Percentiles rank a stretch among this genome's conserved stretches.
Evolutionary conservation across 37 sponge, comb jelly and placozoan species (phyloP).

Genomic region (Chondrilla cf. caribensis): DNA sequence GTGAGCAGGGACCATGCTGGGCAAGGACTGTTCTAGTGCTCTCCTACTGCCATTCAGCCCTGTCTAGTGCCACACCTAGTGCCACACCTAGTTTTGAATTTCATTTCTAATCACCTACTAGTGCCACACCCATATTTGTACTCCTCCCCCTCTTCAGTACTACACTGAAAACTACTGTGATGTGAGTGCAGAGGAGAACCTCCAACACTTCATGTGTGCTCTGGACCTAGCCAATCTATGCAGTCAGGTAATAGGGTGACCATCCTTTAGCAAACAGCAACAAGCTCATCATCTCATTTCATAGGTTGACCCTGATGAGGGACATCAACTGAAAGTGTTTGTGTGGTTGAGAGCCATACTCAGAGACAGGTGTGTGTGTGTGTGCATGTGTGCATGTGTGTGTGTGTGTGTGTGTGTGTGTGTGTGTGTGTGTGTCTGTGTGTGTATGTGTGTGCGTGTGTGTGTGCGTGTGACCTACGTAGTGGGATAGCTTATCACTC

Average conservation of each 20-base stretch:
- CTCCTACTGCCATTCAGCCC: too few species aligned
- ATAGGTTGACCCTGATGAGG: not conserved
- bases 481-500: too few species aligned
- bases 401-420: not conserved
- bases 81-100: not conserved
- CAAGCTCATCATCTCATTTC: not conserved
- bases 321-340: slow-evolving; percentile 32
- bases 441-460: too few species aligned
- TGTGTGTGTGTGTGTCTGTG: too few species aligned
- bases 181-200: slow-evolving; percentile 6
- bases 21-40: too few species aligned
- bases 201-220: slow-evolving; percentile 55
- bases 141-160: not conserved
- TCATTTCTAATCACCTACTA: too few species aligned
- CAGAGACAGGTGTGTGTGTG: slow-evolving; percentile 49
- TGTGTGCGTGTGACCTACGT: too few species aligned
- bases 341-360: slow-evolving; percentile 68
- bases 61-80: too few species aligned
- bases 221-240: slow-evolving; percentile 54
- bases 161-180: not conserved
- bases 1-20: too few species aligned
- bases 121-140: too few species aligned
- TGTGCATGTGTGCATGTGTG: not conserved
- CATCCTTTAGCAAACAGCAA: not conserved
- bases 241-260: slow-evolving; percentile 24